These are phyloP conservation scores for Jaculus jaculus DNA, from an alignment of 2,113 vertebrate genomes.

Conservation along the genomic window DNA sequence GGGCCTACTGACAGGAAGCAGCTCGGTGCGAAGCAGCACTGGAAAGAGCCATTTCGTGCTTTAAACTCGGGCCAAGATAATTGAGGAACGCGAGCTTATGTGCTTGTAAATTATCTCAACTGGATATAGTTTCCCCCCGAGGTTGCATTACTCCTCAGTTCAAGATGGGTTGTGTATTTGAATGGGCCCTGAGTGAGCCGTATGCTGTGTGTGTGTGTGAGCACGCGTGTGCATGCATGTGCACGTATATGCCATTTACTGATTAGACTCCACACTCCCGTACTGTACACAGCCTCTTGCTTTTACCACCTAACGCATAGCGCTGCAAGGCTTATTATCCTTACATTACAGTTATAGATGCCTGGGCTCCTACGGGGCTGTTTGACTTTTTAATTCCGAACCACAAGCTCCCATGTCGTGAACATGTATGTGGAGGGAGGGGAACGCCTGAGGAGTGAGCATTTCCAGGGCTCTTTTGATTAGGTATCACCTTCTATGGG, in stretches of 20 bases:
- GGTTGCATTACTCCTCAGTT: conserved; percentile 39
- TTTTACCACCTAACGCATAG: not conserved
- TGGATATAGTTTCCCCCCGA: conserved; percentile 49
- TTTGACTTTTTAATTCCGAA: not conserved
- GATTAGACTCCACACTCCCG: not conserved
- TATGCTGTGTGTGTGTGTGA: not conserved
- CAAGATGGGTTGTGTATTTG: conserved; percentile 23
- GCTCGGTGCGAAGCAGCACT: conserved; percentile 59
- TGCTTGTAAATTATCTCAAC: conserved; percentile 68
- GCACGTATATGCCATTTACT: not conserved
- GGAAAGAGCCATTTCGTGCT: conserved; percentile 50
- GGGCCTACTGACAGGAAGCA: conserved; percentile 33
- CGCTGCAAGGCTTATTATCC: not conserved
- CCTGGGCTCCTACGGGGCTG: not conserved
- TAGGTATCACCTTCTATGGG: not conserved
- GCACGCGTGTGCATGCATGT: not conserved
- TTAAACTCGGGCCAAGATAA: conserved; percentile 72
- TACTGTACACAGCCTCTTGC: rapidly evolving
- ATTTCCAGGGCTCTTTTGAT: not conserved
- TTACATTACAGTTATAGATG: not conserved
- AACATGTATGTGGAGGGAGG: not conserved
- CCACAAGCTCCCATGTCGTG: rapidly evolving
- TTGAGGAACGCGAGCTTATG: conserved; percentile 67
- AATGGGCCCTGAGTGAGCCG: not conserved
- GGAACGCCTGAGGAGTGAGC: rapidly evolving